Percentiles rank a stretch among this genome's conserved stretches.
These are phyloP conservation scores for Microplitis deprimator DNA, from an alignment of 2,888 invertebrate genomes.

Conservation along the genomic window DNA sequence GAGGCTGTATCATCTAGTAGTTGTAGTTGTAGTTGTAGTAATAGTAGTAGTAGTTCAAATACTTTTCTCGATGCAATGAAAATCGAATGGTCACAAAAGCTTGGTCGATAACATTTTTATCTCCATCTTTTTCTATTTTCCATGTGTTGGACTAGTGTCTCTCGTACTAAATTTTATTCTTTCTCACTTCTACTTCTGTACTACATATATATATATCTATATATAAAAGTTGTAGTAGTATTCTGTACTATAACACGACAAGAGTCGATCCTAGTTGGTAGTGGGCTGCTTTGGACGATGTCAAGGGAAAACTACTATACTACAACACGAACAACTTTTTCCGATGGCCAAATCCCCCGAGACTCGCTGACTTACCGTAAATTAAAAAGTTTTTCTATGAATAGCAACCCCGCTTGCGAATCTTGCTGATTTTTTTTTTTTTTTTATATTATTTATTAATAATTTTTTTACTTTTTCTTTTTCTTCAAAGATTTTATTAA, in stretches of 20 bases:
- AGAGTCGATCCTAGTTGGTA: not conserved
- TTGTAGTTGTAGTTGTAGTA: too few relatives aligned
- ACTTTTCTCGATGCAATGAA: not conserved
- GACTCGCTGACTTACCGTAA: slow-evolving; percentile 47
- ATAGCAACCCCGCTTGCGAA: slow-evolving; percentile 57
- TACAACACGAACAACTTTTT: slow-evolving; percentile 17
- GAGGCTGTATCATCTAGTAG: not conserved
- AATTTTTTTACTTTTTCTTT: not conserved
- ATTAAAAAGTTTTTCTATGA: slow-evolving; percentile 67
- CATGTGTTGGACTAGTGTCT: not conserved
- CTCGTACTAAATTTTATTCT: not conserved
- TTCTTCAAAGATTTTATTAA: not conserved
- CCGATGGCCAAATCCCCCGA: slow-evolving; percentile 1
- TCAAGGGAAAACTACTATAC: slow-evolving; percentile 4
- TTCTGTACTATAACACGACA: not conserved
- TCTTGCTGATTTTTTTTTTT: slow-evolving; percentile 59
- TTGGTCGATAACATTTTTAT: not conserved
- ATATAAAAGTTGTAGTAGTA: not conserved
- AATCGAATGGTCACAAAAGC: not conserved
- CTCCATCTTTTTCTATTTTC: not conserved
- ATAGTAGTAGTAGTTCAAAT: not conserved
- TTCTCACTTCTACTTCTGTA: not conserved
- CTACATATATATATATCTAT: not conserved
- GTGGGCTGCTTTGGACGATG: slow-evolving; percentile 3
- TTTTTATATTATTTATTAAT: slow-evolving; percentile 32